These are phyloP conservation scores for Blastobasis lacticolella DNA, from an alignment of 2,888 invertebrate genomes.

Conservation along the genomic window DNA sequence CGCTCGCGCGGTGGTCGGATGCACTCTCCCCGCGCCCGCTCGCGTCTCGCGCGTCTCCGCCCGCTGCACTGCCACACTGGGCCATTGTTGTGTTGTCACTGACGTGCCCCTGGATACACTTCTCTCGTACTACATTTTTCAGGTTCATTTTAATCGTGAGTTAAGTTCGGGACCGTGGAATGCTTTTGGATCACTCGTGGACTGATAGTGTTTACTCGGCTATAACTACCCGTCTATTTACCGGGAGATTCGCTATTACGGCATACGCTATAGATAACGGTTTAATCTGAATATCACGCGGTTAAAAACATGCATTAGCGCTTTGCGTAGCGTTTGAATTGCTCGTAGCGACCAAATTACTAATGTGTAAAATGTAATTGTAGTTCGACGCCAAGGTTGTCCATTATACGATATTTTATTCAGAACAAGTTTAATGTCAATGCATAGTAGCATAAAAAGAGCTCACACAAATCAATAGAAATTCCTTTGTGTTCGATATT, in stretches of 20 bases:
- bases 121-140: slow-evolving; percentile 2
- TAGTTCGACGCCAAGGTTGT: slow-evolving; percentile 40
- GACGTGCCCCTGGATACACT: background rate
- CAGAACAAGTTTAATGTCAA: background rate
- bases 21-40: slow-evolving; percentile 57
- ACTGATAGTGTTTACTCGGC: slow-evolving; percentile 10
- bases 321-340: slow-evolving; percentile 33
- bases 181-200: slow-evolving; percentile 54
- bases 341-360: slow-evolving; percentile 12
- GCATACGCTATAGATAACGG: slow-evolving; percentile 52
- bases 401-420: slow-evolving; percentile 28
- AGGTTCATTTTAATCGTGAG: slow-evolving; percentile 10
- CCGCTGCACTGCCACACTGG: slow-evolving; percentile 47
- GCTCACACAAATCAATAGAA: slow-evolving; percentile 1
- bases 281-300: slow-evolving; percentile 62
- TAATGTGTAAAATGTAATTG: slow-evolving; percentile 37
- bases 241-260: slow-evolving; percentile 35
- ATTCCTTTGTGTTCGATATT: background rate
- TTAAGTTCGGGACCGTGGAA: slow-evolving; percentile 19
- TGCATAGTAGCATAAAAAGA: background rate
- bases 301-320: slow-evolving; percentile 63
- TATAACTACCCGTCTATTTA: slow-evolving; percentile 9
- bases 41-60: slow-evolving; percentile 38
- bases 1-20: slow-evolving; percentile 1
- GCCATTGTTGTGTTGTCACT: slow-evolving; percentile 25